Conservation (phyloP, 2,113 vertebrate genomes). For the Hoplias malabaricus region DNA sequence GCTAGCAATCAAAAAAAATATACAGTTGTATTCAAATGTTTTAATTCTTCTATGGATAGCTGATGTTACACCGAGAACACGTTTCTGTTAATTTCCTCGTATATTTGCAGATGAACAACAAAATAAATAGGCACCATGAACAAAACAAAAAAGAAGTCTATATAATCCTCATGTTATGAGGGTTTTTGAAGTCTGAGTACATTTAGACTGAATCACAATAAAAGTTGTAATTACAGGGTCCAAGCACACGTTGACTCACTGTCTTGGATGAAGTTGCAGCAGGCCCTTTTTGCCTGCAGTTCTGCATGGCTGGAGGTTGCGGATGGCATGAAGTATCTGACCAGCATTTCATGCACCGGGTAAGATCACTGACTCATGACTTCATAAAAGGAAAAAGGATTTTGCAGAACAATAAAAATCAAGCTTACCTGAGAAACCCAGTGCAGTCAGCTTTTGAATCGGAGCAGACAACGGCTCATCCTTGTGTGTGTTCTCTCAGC, state of each 20-base stretch:
- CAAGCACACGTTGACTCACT: background rate
- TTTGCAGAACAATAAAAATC: background rate
- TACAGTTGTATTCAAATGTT: too few species aligned
- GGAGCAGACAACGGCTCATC: slow-evolving; percentile 43
- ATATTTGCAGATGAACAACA: too few species aligned
- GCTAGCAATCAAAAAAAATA: too few species aligned
- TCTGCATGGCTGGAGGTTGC: background rate
- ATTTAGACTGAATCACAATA: background rate
- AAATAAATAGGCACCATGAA: background rate
- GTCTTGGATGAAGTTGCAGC: background rate
- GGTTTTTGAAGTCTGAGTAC: background rate
- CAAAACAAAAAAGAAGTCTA: background rate
- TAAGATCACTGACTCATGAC: background rate
- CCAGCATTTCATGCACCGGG: background rate
- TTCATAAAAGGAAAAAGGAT: background rate
- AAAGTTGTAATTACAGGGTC: background rate
- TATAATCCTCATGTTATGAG: background rate
- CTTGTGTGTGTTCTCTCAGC: background rate
- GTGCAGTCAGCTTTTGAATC: slow-evolving; percentile 54
- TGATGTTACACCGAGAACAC: too few species aligned
- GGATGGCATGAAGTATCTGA: background rate
- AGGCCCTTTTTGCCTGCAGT: background rate
- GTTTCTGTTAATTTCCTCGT: too few species aligned
- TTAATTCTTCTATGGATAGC: too few species aligned
- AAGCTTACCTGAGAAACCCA: slow-evolving; percentile 65